These are phyloP conservation scores for Rhinogobius similis DNA, from an alignment of 2,113 vertebrate species.

Conservation along the genomic window DNA sequence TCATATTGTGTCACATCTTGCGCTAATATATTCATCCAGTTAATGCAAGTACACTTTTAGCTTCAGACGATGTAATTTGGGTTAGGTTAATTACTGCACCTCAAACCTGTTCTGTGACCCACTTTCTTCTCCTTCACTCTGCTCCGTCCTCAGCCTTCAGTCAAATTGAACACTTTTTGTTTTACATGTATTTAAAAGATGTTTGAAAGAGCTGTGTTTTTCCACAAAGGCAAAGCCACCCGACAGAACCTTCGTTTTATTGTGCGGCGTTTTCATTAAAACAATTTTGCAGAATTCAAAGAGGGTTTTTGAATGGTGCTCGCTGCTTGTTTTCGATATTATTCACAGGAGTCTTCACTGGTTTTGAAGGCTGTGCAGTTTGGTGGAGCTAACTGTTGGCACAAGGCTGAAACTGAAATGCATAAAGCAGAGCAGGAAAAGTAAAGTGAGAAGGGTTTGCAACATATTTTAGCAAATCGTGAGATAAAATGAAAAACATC, in stretches of 20 bases:
- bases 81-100: slow-evolving; percentile 14
- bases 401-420: neutral
- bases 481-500: neutral
- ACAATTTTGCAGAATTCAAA: neutral
- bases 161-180: neutral
- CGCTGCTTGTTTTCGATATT: neutral
- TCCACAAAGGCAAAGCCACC: neutral
- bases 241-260: neutral
- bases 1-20: neutral
- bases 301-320: neutral
- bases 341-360: neutral
- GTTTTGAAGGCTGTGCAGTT: neutral
- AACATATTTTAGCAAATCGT: neutral
- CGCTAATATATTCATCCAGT: neutral
- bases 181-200: neutral
- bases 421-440: neutral
- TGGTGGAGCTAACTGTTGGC: neutral
- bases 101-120: slow-evolving; percentile 8
- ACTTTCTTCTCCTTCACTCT: neutral
- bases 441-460: neutral
- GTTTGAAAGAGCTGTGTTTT: neutral
- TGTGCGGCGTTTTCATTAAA: neutral
- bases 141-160: neutral
- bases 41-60: slow-evolving; percentile 13
- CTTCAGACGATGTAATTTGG: slow-evolving; percentile 8